A percentile compares a stretch with the other conserved stretches of the same genome.
Conservation (phyloP, 2,888 invertebrate species). For the Aleiodes testaceus region DNA sequence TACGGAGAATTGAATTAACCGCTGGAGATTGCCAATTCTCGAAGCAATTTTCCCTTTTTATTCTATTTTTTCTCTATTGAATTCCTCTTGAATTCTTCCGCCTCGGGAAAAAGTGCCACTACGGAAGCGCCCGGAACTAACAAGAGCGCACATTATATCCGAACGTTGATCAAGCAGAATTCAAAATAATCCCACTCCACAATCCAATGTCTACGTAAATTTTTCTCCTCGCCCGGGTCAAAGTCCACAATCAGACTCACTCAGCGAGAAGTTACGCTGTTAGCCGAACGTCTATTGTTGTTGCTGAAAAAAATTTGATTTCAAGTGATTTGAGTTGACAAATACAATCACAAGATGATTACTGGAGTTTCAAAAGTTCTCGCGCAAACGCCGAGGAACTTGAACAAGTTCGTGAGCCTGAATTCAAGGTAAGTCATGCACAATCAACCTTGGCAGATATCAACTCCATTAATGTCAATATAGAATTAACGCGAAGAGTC, state of each 20-base stretch:
- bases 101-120: too few species aligned
- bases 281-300: neutral
- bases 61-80: conserved; percentile 29
- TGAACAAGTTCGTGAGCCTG: conserved; percentile 51
- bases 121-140: too few species aligned
- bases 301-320: neutral
- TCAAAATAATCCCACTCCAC: neutral
- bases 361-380: conserved; percentile 52
- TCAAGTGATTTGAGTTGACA: neutral
- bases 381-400: conserved; percentile 47
- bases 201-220: conserved; percentile 1
- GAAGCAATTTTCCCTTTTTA: conserved; percentile 44
- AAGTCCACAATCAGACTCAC: conserved; percentile 22
- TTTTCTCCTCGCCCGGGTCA: conserved; percentile 19
- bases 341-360: conserved; percentile 43
- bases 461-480: neutral
- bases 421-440: conserved; percentile 52
- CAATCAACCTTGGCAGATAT: neutral
- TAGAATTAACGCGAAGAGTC: neutral
- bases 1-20: conserved; percentile 21
- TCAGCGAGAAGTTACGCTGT: conserved; percentile 3
- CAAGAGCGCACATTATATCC: neutral
- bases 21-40: conserved; percentile 65
- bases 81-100: too few species aligned
- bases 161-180: conserved; percentile 5